Percentiles rank a stretch among this genome's conserved stretches.
Evolutionary conservation across 2,113 vertebrate species (phyloP).

Genomic region (Protomyctophum bolini): DNA sequence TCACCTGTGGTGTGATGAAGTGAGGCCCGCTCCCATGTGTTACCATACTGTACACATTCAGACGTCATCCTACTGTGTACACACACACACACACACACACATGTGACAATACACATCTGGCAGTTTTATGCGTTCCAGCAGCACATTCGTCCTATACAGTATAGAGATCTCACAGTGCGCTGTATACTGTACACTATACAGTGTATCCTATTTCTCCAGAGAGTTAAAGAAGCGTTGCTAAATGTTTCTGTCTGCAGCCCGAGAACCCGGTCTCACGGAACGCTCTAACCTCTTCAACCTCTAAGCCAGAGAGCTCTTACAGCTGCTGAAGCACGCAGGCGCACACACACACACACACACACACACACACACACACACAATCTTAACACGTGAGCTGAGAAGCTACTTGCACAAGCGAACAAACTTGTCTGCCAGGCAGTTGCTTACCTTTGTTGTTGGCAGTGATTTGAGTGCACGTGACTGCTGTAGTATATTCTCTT

Average conservation of each 20-base stretch:
- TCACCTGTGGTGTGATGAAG: no score
- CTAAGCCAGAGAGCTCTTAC: conserved; percentile 49
- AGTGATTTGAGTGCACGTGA: conserved; percentile 25
- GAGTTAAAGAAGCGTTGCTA: conserved; percentile 55
- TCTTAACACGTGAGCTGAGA: background rate
- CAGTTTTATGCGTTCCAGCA: no score
- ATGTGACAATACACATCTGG: conserved; percentile 4
- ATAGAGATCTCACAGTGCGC: conserved; percentile 3
- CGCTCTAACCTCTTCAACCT: conserved; percentile 42
- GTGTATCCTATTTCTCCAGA: conserved; percentile 16
- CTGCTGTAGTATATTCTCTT: conserved; percentile 49
- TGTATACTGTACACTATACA: background rate
- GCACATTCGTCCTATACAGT: background rate
- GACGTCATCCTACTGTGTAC: background rate
- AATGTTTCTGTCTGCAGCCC: conserved; percentile 59
- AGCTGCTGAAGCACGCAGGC: conserved; percentile 44
- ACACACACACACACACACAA: conserved; percentile 5
- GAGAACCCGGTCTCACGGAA: conserved; percentile 58
- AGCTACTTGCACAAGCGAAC: background rate
- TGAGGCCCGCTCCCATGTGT: no score
- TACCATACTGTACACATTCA: no score
- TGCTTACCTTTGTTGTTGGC: conserved; percentile 64
- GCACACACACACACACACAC: background rate
- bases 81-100: no score
- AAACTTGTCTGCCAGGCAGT: background rate